Percentiles rank a stretch among this genome's conserved stretches.
These are phyloP conservation scores for Xanthorhoe designata DNA, from an alignment of 2,888 invertebrate species.

Conservation along the genomic window DNA sequence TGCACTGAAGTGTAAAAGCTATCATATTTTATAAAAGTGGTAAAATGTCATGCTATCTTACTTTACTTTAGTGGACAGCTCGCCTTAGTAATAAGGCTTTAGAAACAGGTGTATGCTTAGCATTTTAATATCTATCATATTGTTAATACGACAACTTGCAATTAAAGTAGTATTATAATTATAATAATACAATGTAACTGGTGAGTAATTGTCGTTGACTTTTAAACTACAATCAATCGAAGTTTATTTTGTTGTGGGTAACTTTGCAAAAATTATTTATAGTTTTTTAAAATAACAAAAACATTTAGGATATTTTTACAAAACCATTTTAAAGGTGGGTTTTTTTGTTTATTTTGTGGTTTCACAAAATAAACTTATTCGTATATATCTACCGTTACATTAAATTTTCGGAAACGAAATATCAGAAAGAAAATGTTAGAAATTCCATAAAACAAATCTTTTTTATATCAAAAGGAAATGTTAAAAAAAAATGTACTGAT, in stretches of 20 bases:
- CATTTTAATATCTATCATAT: conserved; percentile 7
- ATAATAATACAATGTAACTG: background rate
- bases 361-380: no score
- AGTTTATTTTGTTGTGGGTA: background rate
- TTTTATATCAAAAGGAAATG: no score
- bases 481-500: no score
- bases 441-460: no score
- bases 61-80: background rate
- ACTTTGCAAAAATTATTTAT: no score
- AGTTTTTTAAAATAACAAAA: no score
- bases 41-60: background rate
- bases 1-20: background rate
- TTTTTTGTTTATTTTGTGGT: no score
- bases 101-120: conserved; percentile 4
- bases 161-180: background rate
- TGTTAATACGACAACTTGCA: background rate
- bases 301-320: no score
- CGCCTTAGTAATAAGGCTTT: background rate
- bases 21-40: background rate
- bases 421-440: no score
- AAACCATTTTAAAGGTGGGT: no score
- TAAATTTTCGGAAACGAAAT: no score
- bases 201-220: background rate
- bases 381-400: no score
- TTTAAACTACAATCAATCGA: background rate